Percentiles rank a stretch among this genome's conserved stretches.
These are phyloP conservation scores for Melierax canorus DNA, from an alignment of 2,113 vertebrate species.

Conservation along the genomic window DNA sequence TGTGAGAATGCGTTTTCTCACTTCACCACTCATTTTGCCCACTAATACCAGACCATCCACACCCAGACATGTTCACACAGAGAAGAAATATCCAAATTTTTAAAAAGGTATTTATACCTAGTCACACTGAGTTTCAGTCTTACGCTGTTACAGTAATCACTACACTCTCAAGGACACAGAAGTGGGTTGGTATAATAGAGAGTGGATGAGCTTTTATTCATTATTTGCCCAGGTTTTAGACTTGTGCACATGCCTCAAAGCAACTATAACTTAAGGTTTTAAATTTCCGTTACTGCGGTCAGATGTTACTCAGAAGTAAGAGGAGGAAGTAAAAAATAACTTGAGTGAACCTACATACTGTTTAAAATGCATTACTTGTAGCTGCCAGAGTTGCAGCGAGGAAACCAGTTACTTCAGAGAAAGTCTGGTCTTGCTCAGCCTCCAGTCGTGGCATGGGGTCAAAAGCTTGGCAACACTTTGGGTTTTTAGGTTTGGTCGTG, in stretches of 20 bases:
- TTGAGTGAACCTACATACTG: not conserved
- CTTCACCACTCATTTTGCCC: not conserved
- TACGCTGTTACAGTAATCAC: not conserved
- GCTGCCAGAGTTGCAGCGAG: not conserved
- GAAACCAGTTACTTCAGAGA: not conserved
- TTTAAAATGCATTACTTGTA: not conserved
- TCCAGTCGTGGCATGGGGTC: not conserved
- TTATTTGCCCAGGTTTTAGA: not conserved
- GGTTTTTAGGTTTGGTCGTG: not conserved
- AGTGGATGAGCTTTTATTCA: not conserved
- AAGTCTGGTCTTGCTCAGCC: not conserved
- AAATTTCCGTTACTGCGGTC: not conserved
- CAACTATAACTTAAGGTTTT: not conserved
- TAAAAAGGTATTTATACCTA: not conserved
- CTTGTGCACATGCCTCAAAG: not conserved
- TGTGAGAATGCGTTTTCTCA: not conserved
- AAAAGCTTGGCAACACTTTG: not conserved
- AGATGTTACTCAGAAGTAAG: constrained; percentile 3
- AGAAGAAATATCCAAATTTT: not conserved
- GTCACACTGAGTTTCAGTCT: not conserved
- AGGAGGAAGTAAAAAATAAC: constrained; percentile 33
- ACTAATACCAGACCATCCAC: not conserved
- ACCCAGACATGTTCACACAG: not conserved
- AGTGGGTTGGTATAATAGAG: not conserved
- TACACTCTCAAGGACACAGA: not conserved